A percentile compares a stretch with the other conserved stretches of the same genome.
Evolutionary conservation across 2,888 invertebrate genomes (phyloP).

Genomic region (Clistopyga incitator): DNA sequence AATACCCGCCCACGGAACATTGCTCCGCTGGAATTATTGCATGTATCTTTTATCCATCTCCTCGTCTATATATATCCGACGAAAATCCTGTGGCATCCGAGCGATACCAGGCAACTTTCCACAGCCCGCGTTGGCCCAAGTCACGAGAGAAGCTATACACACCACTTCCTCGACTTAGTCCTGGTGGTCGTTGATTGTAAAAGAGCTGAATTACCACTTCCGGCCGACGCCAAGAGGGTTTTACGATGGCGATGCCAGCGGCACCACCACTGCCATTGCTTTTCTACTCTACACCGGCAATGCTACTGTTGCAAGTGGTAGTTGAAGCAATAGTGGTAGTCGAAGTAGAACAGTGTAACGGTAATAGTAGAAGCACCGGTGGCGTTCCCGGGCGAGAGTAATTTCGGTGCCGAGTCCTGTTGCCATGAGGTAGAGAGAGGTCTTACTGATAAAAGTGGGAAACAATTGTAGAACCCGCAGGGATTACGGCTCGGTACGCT

Average conservation of each 20-base stretch:
- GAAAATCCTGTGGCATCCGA: slow-evolving; percentile 21
- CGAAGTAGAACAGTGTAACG: slow-evolving; percentile 17
- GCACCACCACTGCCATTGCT: slow-evolving; percentile 30
- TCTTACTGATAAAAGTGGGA: slow-evolving; percentile 66
- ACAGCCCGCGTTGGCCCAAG: neutral
- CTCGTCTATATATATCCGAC: neutral
- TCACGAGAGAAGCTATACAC: slow-evolving; percentile 10
- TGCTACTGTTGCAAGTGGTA: neutral
- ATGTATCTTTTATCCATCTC: slow-evolving; percentile 20
- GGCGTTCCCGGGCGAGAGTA: slow-evolving; percentile 55
- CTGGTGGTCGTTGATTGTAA: slow-evolving; percentile 64
- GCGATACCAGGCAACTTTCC: slow-evolving; percentile 4
- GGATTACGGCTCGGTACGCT: slow-evolving; percentile 57
- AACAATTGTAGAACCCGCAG: slow-evolving; percentile 63
- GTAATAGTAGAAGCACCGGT: slow-evolving; percentile 30
- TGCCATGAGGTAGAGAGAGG: slow-evolving; percentile 29
- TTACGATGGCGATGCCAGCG: slow-evolving; percentile 56
- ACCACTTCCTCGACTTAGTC: slow-evolving; percentile 57
- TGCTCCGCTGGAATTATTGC: slow-evolving; percentile 37
- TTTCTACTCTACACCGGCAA: slow-evolving; percentile 6
- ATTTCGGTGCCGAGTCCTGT: slow-evolving; percentile 53
- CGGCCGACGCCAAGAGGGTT: slow-evolving; percentile 57
- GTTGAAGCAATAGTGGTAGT: neutral
- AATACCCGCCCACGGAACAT: slow-evolving; percentile 43
- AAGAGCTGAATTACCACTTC: slow-evolving; percentile 66